Percentiles rank a stretch among this genome's conserved stretches.
These are phyloP conservation scores for Bucco capensis DNA, from an alignment of 2,113 vertebrate genomes.

Conservation along the genomic window DNA sequence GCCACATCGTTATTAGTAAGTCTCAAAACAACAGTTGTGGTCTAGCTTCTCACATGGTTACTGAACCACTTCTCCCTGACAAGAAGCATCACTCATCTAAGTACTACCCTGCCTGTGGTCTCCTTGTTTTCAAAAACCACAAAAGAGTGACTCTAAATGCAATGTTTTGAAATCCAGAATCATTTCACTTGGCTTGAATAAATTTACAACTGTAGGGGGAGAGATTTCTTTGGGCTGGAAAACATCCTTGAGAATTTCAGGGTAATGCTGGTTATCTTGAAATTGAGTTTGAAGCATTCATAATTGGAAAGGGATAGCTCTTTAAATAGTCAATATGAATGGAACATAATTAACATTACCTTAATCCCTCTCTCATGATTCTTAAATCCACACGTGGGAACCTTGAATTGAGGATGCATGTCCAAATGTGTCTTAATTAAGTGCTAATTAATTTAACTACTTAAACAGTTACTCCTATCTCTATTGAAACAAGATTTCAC, in stretches of 20 bases:
- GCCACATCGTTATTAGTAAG: background rate
- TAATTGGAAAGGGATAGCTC: background rate
- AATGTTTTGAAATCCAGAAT: background rate
- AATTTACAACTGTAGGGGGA: background rate
- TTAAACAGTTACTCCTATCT: background rate
- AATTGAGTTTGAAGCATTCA: background rate
- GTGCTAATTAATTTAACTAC: constrained; percentile 9
- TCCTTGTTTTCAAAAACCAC: background rate
- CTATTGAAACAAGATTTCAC: background rate
- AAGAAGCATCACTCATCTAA: background rate
- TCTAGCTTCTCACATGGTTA: background rate
- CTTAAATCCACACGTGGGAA: constrained; percentile 33
- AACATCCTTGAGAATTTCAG: background rate
- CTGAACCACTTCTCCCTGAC: background rate
- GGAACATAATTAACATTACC: constrained; percentile 4
- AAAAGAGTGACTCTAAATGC: background rate
- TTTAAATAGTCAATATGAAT: constrained; percentile 5
- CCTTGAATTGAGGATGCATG: background rate
- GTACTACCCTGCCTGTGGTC: background rate
- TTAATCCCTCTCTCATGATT: background rate
- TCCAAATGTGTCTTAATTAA: constrained; percentile 39
- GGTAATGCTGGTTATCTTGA: background rate
- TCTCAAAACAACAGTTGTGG: background rate
- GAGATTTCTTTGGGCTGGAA: background rate
- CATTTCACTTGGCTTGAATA: background rate